Evolutionary conservation across 2,888 invertebrate species (phyloP).

Genomic region (Carcina quercana): DNA sequence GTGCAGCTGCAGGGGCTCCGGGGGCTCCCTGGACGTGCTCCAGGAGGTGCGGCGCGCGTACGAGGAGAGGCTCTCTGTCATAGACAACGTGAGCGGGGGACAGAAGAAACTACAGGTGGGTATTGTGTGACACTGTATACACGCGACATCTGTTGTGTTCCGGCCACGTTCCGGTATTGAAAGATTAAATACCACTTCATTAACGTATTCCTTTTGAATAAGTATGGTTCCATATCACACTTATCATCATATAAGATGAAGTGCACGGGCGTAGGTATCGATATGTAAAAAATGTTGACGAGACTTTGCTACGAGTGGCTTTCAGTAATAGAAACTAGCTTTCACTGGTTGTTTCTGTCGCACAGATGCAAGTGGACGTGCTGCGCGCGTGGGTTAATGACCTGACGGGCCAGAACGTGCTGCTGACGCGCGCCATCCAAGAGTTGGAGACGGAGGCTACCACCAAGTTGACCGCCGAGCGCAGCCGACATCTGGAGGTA

Average conservation of each 20-base stretch:
- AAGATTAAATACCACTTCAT: too few species aligned
- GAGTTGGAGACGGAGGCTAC: slow-evolving; percentile 80
- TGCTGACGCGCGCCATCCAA: slow-evolving; percentile 78
- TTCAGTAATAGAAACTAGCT: too few species aligned
- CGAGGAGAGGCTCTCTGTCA: slow-evolving; percentile 72
- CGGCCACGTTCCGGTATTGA: too few species aligned
- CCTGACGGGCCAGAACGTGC: slow-evolving; percentile 78
- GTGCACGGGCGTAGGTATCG: too few species aligned
- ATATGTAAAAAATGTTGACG: too few species aligned
- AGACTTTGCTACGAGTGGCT: too few species aligned
- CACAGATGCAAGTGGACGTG: slow-evolving; percentile 78
- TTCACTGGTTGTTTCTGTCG: too few species aligned
- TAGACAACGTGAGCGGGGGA: slow-evolving; percentile 63
- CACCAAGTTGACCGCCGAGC: slow-evolving; percentile 64
- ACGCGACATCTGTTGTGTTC: too few species aligned
- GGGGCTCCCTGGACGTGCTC: slow-evolving; percentile 58
- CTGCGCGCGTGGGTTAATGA: slow-evolving; percentile 79
- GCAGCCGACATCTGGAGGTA: slow-evolving; percentile 48
- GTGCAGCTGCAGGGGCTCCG: background rate
- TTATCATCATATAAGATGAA: too few species aligned
- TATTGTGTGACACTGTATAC: too few species aligned
- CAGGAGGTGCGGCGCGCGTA: slow-evolving; percentile 77
- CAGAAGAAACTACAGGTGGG: slow-evolving; percentile 38
- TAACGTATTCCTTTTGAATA: too few species aligned
- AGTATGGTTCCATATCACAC: too few species aligned